Conservation (phyloP, 1,140 invertebrate species). For the Aphelenchoides fujianensis region DNA sequence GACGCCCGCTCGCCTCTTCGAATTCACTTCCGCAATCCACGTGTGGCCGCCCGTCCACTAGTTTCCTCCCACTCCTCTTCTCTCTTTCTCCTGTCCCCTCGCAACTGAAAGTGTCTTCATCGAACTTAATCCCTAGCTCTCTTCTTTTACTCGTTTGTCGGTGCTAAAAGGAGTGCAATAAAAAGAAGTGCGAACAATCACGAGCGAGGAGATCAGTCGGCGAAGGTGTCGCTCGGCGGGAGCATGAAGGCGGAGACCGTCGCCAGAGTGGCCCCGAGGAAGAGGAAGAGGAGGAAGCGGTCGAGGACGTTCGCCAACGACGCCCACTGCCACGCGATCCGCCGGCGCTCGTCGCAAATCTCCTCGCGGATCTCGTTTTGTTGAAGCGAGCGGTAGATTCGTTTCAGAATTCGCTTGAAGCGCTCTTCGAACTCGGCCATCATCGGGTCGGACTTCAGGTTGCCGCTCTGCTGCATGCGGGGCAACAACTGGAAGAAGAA, state of each 20-base stretch:
- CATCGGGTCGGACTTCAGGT: constrained; percentile 39
- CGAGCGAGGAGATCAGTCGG: not conserved
- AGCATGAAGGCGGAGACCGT: constrained; percentile 55
- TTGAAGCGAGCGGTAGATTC: constrained; percentile 55
- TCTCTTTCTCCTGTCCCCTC: no score
- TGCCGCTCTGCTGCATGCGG: constrained; percentile 42
- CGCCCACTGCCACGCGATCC: constrained; percentile 74
- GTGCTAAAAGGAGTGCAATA: no score
- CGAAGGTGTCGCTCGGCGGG: not conserved
- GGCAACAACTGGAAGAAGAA: constrained; percentile 40
- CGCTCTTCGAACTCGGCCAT: constrained; percentile 55
- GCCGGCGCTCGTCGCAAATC: constrained; percentile 69
- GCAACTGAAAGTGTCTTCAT: no score
- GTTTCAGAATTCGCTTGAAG: constrained; percentile 55
- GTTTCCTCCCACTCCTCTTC: no score
- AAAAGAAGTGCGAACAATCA: no score
- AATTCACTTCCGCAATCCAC: no score
- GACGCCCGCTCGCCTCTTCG: no score
- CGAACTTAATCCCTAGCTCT: no score
- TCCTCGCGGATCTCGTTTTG: constrained; percentile 68
- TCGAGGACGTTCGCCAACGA: constrained; percentile 72
- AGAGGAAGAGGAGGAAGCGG: constrained; percentile 71
- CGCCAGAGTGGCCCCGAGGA: constrained; percentile 61
- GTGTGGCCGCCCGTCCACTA: no score
- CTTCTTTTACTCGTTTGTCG: no score